Percentiles rank a stretch among this genome's conserved stretches.
phyloP scores from a whole-genome alignment of 2,113 vertebrate genomes.

The Bubo scandiacus region DNA sequence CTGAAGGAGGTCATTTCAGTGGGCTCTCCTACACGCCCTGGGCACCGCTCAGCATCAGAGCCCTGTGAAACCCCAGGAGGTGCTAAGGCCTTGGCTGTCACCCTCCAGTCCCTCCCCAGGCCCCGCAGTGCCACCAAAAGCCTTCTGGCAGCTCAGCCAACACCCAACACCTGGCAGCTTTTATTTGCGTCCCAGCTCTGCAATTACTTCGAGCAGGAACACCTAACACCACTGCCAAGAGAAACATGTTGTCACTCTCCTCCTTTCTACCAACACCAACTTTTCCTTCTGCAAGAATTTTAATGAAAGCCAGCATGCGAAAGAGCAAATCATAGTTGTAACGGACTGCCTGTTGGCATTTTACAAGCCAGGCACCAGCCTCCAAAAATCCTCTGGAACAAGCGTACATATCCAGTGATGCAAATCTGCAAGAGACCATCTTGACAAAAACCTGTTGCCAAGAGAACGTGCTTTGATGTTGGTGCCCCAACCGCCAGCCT shows the following conservation, averaged over 20 bases:
- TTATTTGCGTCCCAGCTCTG: not conserved
- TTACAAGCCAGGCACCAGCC: not conserved
- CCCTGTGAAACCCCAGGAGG: not conserved
- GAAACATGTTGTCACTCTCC: not conserved
- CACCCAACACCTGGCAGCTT: not conserved
- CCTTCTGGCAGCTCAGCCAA: not conserved
- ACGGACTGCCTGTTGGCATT: not conserved
- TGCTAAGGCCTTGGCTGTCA: not conserved
- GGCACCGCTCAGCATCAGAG: not conserved
- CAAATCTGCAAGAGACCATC: not conserved
- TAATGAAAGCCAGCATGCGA: not conserved
- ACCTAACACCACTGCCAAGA: not conserved
- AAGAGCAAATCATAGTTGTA: not conserved
- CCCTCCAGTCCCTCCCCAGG: not conserved
- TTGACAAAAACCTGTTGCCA: not conserved
- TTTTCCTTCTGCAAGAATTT: not conserved
- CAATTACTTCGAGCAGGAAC: not conserved
- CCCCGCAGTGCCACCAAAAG: not conserved
- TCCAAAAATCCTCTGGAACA: not conserved
- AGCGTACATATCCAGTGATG: not conserved
- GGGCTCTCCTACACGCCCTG: accelerated
- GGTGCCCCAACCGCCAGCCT: not conserved
- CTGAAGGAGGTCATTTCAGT: not conserved
- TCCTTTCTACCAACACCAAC: not conserved
- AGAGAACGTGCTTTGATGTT: not conserved